These are phyloP conservation scores for Parapristionchus giblindavisi DNA, from an alignment of 2,888 invertebrate species.

Conservation along the genomic window DNA sequence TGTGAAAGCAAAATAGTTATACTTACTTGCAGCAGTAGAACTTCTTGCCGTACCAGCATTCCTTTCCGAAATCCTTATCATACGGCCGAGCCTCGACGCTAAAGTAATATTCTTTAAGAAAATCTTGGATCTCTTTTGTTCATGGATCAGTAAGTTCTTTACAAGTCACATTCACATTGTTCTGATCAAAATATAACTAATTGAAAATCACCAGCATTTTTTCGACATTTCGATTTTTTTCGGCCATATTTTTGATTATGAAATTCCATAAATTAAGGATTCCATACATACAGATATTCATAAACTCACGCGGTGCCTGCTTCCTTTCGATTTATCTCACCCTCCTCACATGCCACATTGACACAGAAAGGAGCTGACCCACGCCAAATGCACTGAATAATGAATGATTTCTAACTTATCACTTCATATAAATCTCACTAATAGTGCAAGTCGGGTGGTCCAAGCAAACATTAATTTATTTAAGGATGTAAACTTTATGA, in stretches of 20 bases:
- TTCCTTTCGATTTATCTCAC: slow-evolving; percentile 4
- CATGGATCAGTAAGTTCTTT: background rate
- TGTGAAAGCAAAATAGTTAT: no score
- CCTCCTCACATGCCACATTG: slow-evolving; percentile 7
- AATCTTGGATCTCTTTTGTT: background rate
- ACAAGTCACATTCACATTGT: background rate
- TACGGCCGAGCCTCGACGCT: slow-evolving; percentile 19
- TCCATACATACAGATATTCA: no score
- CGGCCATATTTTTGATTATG: no score
- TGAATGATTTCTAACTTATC: background rate
- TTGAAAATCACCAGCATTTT: background rate
- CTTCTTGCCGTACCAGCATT: slow-evolving; percentile 29
- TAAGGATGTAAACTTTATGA: no score
- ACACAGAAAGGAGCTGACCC: slow-evolving; percentile 9
- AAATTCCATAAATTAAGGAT: no score
- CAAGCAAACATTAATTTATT: no score
- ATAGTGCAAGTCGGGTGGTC: no score
- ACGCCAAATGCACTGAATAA: slow-evolving; percentile 4
- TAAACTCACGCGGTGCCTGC: slow-evolving; percentile 20
- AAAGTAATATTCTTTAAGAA: background rate
- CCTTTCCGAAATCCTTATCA: slow-evolving; percentile 23
- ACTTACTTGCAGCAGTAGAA: slow-evolving; percentile 33
- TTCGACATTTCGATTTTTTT: no score
- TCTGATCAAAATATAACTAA: background rate
- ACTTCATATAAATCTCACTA: no score